These are phyloP conservation scores for Conus betulinus DNA, from an alignment of 1,140 invertebrate species.

Conservation along the genomic window DNA sequence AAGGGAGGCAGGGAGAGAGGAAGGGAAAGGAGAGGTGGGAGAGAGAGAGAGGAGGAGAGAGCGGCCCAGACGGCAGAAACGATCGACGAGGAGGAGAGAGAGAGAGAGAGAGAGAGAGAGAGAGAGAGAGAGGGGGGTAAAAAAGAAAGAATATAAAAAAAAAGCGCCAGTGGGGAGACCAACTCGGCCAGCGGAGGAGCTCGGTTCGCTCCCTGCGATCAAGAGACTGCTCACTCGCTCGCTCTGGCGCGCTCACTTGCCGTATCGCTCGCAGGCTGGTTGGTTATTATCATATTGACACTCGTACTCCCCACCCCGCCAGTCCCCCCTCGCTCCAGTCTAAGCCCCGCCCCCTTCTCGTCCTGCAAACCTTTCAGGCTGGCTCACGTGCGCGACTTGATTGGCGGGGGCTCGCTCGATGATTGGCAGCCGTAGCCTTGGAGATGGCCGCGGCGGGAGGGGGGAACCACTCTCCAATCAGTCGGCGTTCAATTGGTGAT, in stretches of 20 bases:
- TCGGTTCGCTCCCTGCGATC: neutral
- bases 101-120: neutral
- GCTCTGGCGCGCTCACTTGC: neutral
- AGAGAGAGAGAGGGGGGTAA: neutral
- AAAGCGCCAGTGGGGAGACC: neutral
- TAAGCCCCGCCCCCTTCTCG: neutral
- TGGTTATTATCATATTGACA: conserved; percentile 34
- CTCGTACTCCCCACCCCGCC: neutral
- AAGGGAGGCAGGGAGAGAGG: too few species aligned
- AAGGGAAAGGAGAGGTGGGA: neutral
- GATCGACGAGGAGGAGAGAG: neutral
- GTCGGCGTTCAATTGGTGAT: conserved; percentile 18
- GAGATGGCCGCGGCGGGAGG: neutral
- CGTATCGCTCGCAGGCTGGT: conserved; percentile 30
- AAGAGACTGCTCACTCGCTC: conserved; percentile 6
- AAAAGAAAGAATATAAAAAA: neutral
- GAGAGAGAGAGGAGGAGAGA: neutral
- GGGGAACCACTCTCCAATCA: neutral
- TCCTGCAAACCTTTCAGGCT: neutral
- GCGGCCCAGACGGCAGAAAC: neutral
- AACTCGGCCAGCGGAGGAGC: neutral
- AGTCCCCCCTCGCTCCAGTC: neutral
- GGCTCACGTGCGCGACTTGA: conserved; percentile 23
- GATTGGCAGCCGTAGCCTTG: conserved; percentile 37
- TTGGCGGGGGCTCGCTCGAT: conserved; percentile 21